Conservation (phyloP, 2,888 invertebrate genomes). For the Fragum fragum region DNA sequence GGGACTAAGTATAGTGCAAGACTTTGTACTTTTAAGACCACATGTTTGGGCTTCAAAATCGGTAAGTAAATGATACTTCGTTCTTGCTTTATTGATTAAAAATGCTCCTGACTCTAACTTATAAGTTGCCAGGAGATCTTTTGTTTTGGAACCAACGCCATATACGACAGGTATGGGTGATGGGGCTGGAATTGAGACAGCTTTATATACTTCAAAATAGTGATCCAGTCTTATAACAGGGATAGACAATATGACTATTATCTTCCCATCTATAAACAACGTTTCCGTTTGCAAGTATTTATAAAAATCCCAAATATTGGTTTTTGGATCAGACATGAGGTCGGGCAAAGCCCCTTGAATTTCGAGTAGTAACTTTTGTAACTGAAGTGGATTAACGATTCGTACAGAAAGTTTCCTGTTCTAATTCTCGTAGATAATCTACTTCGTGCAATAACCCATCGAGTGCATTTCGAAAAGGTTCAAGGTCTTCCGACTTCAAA, state of each 20-base stretch:
- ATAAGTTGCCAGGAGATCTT: background rate
- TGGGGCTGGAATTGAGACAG: background rate
- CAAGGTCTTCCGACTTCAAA: too few species aligned
- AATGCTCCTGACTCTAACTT: background rate
- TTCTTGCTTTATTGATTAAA: background rate
- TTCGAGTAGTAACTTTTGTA: background rate
- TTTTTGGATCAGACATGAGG: constrained; percentile 10
- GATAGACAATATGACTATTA: background rate
- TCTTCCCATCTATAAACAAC: background rate
- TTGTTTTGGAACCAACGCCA: background rate
- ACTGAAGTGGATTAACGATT: background rate
- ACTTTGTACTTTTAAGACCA: background rate
- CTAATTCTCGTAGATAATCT: background rate
- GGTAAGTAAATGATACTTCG: background rate
- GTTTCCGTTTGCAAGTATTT: background rate
- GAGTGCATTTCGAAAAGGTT: background rate
- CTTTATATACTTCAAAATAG: background rate
- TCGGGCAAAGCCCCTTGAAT: background rate
- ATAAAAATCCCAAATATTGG: background rate
- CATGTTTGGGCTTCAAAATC: background rate
- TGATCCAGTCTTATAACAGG: background rate
- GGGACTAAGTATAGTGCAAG: background rate
- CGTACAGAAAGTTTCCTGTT: background rate
- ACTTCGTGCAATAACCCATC: background rate
- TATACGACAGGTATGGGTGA: background rate